Evolutionary conservation across 2,113 vertebrate species (phyloP).

Genomic region (Probosciger aterrimus): DNA sequence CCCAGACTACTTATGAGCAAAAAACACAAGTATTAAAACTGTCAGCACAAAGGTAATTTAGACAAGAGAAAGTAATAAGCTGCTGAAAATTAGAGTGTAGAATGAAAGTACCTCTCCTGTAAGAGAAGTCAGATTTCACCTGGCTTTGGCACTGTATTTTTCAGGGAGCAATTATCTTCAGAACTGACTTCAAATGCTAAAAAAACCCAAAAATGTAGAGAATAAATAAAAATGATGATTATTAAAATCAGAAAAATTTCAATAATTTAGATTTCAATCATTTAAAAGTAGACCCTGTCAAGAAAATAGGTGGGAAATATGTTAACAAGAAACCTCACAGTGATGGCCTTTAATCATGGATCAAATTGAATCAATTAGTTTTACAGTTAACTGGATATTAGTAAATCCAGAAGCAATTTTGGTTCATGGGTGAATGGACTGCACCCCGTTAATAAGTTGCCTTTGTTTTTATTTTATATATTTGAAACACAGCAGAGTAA

Average conservation of each 20-base stretch:
- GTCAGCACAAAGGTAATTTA: constrained; percentile 10
- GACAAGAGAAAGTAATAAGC: background rate
- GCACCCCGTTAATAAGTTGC: background rate
- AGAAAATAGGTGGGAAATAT: background rate
- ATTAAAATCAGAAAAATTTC: background rate
- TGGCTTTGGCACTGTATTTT: background rate
- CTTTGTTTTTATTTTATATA: background rate
- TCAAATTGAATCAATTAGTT: background rate
- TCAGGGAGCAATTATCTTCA: background rate
- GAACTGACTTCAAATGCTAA: background rate
- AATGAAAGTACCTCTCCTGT: background rate
- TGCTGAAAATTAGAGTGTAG: background rate
- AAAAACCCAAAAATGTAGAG: too few relatives aligned
- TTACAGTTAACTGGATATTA: constrained; percentile 5
- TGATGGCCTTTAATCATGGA: background rate
- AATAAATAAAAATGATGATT: background rate
- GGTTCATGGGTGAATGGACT: background rate
- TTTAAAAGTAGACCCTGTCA: background rate
- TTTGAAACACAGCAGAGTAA: background rate
- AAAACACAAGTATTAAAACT: background rate
- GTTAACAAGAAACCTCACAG: background rate
- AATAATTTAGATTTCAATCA: background rate
- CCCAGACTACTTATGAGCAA: background rate
- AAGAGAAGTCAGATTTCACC: background rate
- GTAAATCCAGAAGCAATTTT: constrained; percentile 3